These are phyloP conservation scores for Drosophila dunni DNA, from an alignment of 1,140 invertebrate genomes.

Conservation along the genomic window DNA sequence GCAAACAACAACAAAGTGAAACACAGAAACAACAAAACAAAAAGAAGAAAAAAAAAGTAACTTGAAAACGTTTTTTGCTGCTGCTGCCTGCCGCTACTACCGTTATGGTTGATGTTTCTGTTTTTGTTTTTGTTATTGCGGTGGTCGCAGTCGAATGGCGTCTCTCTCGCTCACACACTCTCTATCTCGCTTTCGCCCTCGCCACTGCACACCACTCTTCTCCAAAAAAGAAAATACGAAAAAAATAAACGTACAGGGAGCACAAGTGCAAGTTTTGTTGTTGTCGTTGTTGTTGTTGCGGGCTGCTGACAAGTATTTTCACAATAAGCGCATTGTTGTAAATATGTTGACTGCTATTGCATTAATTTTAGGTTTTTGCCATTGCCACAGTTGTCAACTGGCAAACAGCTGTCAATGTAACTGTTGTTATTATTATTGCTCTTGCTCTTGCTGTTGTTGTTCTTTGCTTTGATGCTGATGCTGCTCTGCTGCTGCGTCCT, in stretches of 20 bases:
- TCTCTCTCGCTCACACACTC: background rate
- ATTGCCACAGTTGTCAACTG: constrained; percentile 26
- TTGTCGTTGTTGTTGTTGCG: constrained; percentile 4
- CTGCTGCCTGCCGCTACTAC: constrained; percentile 14
- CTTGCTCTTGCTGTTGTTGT: constrained; percentile 4
- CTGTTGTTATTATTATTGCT: constrained; percentile 12
- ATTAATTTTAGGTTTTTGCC: constrained; percentile 44
- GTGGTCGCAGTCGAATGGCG: constrained; percentile 23
- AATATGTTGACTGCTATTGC: constrained; percentile 24
- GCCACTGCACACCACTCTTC: background rate
- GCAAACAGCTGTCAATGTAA: constrained; percentile 46
- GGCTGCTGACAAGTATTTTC: constrained; percentile 1
- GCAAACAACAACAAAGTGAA: constrained; percentile 2
- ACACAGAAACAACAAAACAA: constrained; percentile 1
- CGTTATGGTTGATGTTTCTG: constrained; percentile 35
- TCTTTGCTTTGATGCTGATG: background rate
- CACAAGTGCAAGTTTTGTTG: constrained; percentile 13
- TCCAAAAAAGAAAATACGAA: background rate
- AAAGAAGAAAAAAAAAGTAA: constrained; percentile 31
- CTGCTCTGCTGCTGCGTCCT: constrained; percentile 8
- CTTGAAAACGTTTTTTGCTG: constrained; percentile 36
- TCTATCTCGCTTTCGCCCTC: constrained; percentile 4
- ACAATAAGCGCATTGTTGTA: constrained; percentile 29
- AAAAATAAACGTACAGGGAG: constrained; percentile 5
- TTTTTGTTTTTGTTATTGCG: constrained; percentile 27